Evolutionary conservation across 2,113 vertebrate genomes (phyloP).

Genomic region (Haplotaxodon microlepis): DNA sequence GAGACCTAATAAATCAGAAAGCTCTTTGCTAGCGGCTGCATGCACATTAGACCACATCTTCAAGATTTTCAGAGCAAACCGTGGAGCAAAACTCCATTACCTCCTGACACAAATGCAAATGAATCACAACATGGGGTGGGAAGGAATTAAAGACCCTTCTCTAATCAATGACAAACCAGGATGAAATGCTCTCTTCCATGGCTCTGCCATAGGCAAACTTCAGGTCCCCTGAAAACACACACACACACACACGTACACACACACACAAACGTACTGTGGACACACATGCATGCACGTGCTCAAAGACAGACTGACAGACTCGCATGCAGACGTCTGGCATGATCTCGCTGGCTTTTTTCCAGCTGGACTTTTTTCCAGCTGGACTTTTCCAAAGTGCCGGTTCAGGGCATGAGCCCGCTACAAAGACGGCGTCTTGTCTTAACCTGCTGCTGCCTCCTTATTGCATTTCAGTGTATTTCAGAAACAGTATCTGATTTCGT

Average conservation of each 20-base stretch:
- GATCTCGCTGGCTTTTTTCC: slow-evolving; percentile 30
- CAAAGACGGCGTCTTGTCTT: neutral
- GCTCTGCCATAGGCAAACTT: slow-evolving; percentile 75
- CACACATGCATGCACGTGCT: neutral
- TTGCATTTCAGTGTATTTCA: neutral
- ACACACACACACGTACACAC: neutral
- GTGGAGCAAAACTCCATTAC: slow-evolving; percentile 99
- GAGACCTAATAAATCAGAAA: slow-evolving; percentile 86
- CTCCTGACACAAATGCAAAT: slow-evolving; percentile 99
- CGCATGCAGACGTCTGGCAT: slow-evolving; percentile 2
- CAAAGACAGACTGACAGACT: slow-evolving; percentile 1
- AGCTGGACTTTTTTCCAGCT: slow-evolving; percentile 16
- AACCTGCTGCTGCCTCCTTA: neutral
- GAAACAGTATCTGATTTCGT: neutral
- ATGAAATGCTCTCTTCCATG: slow-evolving; percentile 87
- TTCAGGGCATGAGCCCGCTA: neutral
- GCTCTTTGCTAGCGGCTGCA: slow-evolving; percentile 98
- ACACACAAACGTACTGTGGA: neutral
- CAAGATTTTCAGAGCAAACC: slow-evolving; percentile 94
- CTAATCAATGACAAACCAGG: slow-evolving; percentile 99
- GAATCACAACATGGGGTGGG: slow-evolving; percentile 99
- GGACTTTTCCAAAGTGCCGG: neutral
- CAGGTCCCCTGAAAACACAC: slow-evolving; percentile 32
- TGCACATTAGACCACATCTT: slow-evolving; percentile 99
- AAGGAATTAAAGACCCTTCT: slow-evolving; percentile 95